These are phyloP conservation scores for Nematopogon swammerdamellus DNA, from an alignment of 2,888 invertebrate species.

Conservation along the genomic window DNA sequence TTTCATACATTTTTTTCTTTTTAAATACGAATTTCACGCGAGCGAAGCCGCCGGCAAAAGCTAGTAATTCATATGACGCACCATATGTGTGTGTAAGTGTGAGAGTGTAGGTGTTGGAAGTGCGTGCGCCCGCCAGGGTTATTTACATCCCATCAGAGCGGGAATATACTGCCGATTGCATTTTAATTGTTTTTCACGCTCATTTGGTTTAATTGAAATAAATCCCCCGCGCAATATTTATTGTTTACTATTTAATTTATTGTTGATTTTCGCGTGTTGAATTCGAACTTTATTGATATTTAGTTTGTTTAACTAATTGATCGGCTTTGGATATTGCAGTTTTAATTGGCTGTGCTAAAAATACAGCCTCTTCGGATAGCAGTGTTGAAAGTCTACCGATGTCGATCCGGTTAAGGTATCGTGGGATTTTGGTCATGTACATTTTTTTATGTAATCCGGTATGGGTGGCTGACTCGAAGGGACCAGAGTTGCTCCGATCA, in stretches of 20 bases:
- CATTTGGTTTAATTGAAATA: slow-evolving; percentile 44
- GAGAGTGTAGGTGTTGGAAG: background rate
- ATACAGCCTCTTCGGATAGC: too few species aligned
- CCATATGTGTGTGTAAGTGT: background rate
- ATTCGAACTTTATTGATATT: background rate
- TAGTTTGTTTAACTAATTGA: background rate
- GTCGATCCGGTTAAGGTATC: too few species aligned
- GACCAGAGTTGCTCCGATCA: too few species aligned
- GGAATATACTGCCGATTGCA: slow-evolving; percentile 20
- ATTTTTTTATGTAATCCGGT: too few species aligned
- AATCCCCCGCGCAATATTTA: slow-evolving; percentile 38
- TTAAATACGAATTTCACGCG: too few species aligned
- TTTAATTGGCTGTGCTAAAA: too few species aligned
- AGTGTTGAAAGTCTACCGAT: too few species aligned
- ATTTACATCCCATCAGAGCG: background rate
- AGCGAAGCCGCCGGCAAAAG: too few species aligned
- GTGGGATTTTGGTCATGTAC: too few species aligned
- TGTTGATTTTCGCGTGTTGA: slow-evolving; percentile 18
- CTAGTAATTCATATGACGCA: too few species aligned
- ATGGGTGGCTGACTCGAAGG: too few species aligned
- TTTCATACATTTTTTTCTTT: too few species aligned
- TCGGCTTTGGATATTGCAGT: background rate
- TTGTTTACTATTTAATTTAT: slow-evolving; percentile 19
- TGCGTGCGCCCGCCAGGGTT: background rate
- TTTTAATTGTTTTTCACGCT: slow-evolving; percentile 53